Conservation (phyloP, 2,797 vertebrate species). For the Sylvilagus floridanus region DNA sequence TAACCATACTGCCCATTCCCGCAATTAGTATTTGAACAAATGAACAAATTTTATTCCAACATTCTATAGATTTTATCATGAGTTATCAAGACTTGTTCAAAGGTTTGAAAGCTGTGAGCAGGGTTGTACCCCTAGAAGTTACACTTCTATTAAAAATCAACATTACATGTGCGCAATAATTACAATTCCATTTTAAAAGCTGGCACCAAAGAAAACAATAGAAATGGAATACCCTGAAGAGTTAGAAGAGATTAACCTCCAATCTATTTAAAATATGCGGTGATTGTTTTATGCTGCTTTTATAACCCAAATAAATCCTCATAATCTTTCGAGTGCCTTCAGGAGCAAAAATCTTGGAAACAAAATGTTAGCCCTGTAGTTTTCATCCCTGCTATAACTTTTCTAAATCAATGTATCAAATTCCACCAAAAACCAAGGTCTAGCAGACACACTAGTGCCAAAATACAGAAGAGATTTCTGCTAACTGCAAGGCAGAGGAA, state of each 20-base stretch:
- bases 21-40: not conserved
- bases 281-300: not conserved
- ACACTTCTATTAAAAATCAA: not conserved
- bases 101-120: not conserved
- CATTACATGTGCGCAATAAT: not conserved
- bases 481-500: not conserved
- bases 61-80: not conserved
- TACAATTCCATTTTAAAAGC: not conserved
- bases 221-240: not conserved
- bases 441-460: not conserved
- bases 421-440: not conserved
- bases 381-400: not conserved
- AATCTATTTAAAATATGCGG: not conserved
- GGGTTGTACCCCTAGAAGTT: not conserved
- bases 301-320: not conserved
- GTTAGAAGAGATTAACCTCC: not conserved
- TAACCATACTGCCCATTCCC: not conserved
- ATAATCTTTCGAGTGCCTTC: not conserved
- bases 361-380: not conserved
- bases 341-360: not conserved
- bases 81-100: not conserved
- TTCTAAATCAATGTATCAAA: not conserved
- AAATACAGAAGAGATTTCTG: too few species aligned
- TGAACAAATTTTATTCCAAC: not conserved
- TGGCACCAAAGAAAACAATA: not conserved